Conservation (phyloP, 2,113 vertebrate genomes). For the Corythornis madagascariensis region DNA sequence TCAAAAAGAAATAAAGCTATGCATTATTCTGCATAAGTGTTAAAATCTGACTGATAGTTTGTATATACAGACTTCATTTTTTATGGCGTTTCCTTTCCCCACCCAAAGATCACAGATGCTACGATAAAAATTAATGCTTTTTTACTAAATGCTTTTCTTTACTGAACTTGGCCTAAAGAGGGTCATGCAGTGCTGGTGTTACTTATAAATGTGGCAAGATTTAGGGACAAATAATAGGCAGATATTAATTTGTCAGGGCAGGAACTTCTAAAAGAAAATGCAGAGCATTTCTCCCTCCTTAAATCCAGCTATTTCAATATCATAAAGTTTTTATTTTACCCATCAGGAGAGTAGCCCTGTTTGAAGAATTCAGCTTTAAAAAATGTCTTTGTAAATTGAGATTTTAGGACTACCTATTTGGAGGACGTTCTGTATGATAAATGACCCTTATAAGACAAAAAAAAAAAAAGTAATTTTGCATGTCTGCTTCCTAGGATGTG, state of each 20-base stretch:
- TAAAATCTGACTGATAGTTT: slow-evolving; percentile 64
- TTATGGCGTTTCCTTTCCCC: slow-evolving; percentile 40
- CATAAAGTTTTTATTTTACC: slow-evolving; percentile 55
- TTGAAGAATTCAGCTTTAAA: slow-evolving; percentile 61
- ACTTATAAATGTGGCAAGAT: not conserved
- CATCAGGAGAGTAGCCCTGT: slow-evolving; percentile 20
- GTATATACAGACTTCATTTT: slow-evolving; percentile 48
- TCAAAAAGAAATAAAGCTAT: slow-evolving; percentile 58
- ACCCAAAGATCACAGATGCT: slow-evolving; percentile 41
- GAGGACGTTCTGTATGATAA: slow-evolving; percentile 57
- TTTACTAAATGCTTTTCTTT: slow-evolving; percentile 17
- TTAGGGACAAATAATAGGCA: not conserved
- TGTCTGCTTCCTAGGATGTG: slow-evolving; percentile 65
- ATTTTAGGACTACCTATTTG: slow-evolving; percentile 69
- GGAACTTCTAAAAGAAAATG: not conserved
- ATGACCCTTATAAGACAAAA: slow-evolving; percentile 52
- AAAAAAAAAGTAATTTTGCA: slow-evolving; percentile 61
- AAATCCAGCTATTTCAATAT: slow-evolving; percentile 21
- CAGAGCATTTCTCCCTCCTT: not conserved
- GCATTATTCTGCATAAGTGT: slow-evolving; percentile 49
- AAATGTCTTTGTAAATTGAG: slow-evolving; percentile 66
- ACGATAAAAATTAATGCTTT: slow-evolving; percentile 27
- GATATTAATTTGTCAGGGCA: not conserved
- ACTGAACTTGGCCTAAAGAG: not conserved
- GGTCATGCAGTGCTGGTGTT: not conserved